Evolutionary conservation across 2,797 vertebrate species (phyloP).

Genomic region (Tadarida brasiliensis): DNA sequence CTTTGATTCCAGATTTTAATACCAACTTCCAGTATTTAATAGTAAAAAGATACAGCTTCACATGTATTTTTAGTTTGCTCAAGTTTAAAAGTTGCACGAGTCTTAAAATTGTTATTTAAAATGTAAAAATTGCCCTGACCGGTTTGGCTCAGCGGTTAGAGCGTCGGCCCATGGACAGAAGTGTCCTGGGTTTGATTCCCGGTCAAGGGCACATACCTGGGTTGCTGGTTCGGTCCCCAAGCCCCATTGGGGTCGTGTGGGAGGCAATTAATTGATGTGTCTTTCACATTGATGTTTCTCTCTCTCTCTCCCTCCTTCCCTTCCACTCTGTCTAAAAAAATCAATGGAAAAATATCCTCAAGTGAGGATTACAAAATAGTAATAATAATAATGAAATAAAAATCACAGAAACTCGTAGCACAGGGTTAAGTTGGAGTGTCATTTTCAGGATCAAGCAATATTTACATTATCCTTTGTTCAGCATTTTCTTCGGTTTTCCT

Average conservation of each 20-base stretch:
- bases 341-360: too few species aligned
- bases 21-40: not conserved
- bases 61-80: slow-evolving; percentile 70
- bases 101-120: slow-evolving; percentile 37
- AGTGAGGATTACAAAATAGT: too few species aligned
- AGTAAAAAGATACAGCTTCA: slow-evolving; percentile 19
- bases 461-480: slow-evolving; percentile 21
- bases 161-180: too few species aligned
- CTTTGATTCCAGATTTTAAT: slow-evolving; percentile 67
- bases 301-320: too few species aligned
- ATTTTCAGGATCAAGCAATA: slow-evolving; percentile 13
- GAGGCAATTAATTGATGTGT: too few species aligned
- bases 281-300: too few species aligned
- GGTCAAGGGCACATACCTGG: too few species aligned
- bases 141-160: too few species aligned
- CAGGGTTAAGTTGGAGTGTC: not conserved
- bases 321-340: too few species aligned
- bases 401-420: not conserved
- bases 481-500: slow-evolving; percentile 36
- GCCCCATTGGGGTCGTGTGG: too few species aligned
- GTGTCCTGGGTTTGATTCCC: too few species aligned
- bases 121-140: not conserved
- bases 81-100: slow-evolving; percentile 50
- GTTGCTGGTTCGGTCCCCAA: too few species aligned
- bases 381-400: not conserved